Evolutionary conservation across 1,140 invertebrate genomes (phyloP).

Genomic region (Ylistrum balloti): DNA sequence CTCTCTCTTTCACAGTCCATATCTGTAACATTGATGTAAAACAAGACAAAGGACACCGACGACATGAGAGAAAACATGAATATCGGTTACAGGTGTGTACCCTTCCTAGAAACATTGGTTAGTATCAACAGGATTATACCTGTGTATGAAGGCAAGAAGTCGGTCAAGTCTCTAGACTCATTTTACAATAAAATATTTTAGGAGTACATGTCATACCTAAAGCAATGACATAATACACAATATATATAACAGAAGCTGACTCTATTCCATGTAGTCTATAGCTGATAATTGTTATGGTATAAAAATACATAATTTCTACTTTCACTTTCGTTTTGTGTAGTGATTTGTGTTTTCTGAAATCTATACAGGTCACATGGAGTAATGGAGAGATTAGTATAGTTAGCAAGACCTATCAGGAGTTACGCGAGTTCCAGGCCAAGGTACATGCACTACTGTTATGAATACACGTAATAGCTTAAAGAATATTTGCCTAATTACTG

Average conservation of each 20-base stretch:
- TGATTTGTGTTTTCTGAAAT: background rate
- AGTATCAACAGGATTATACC: too few species aligned
- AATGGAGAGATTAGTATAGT: constrained; percentile 44
- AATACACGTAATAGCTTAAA: constrained; percentile 36
- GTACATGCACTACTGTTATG: constrained; percentile 20
- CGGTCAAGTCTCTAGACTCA: too few species aligned
- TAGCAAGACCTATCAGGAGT: constrained; percentile 48
- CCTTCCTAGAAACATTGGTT: background rate
- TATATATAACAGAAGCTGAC: background rate
- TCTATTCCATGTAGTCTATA: background rate
- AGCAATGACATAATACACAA: too few species aligned
- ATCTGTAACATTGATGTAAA: constrained; percentile 43
- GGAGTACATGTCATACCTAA: too few species aligned
- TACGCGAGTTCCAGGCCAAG: constrained; percentile 42
- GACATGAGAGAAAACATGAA: constrained; percentile 51
- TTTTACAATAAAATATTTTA: too few species aligned
- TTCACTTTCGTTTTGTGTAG: background rate
- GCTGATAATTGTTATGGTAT: background rate
- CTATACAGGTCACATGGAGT: constrained; percentile 47
- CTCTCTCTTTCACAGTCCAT: constrained; percentile 24
- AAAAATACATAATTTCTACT: too few species aligned
- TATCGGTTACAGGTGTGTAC: constrained; percentile 46
- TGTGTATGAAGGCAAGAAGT: too few species aligned
- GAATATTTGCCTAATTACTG: too few species aligned
- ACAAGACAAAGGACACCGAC: constrained; percentile 44